A percentile compares a stretch with the other conserved stretches of the same genome.
Evolutionary conservation across 2,113 vertebrate genomes (phyloP).

Genomic region (Eulemur rufifrons): DNA sequence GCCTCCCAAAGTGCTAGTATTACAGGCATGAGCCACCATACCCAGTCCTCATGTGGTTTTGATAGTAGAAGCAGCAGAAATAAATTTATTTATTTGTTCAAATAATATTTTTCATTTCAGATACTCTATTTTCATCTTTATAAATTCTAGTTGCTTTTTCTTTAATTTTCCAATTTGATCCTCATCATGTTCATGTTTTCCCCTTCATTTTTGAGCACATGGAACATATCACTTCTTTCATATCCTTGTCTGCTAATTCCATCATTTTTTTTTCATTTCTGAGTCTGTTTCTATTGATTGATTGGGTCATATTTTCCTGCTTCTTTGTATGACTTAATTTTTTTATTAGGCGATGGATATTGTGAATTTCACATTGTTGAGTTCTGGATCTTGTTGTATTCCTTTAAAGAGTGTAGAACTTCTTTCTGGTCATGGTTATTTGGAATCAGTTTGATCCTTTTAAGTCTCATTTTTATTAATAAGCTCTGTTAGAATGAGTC

Average conservation of each 20-base stretch:
- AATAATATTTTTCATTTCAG: background rate
- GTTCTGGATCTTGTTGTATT: conserved; percentile 7
- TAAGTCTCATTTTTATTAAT: background rate
- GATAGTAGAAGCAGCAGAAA: background rate
- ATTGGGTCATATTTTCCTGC: background rate
- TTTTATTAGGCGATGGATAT: background rate
- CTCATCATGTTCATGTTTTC: background rate
- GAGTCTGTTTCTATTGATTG: background rate
- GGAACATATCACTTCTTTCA: background rate
- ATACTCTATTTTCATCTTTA: conserved; percentile 2
- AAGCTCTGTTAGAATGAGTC: background rate
- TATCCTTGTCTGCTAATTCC: background rate
- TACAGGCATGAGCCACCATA: background rate
- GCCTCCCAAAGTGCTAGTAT: background rate
- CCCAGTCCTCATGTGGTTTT: background rate
- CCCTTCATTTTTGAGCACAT: background rate
- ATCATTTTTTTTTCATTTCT: background rate
- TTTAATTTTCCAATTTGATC: background rate
- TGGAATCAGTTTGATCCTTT: background rate
- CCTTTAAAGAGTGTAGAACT: background rate
- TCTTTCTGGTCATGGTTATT: background rate
- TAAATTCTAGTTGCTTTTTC: background rate
- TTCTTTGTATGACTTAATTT: conserved; percentile 15
- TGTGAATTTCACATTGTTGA: background rate
- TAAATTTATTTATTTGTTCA: background rate